Base-by-base conservation (phyloP, 2,888 invertebrate genomes). In the Deladenus siricidicola region DNA sequence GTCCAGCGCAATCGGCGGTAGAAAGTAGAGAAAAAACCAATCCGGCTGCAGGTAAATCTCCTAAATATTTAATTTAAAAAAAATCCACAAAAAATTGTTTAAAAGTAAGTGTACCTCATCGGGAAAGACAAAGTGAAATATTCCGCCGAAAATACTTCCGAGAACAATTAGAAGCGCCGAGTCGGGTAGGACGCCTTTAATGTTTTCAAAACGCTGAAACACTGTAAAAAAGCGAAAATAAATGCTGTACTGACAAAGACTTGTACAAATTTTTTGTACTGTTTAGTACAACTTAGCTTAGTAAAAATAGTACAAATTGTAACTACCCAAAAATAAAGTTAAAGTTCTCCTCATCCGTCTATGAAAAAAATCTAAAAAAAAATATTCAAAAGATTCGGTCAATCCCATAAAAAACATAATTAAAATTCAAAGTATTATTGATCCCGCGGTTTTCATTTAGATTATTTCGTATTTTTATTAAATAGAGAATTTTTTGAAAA, bases 1-100 rank as follows among this genome's bases (percentile, higher is more conserved):
- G 80, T 96, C 96, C 76, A 96, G 84, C 71, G 96, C 94, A 75
- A 96, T 96, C 43, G 96, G 96, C 45, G 96, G 96, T 76, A 96
- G 84, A 88, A 93, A 90, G 81, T 90, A 93, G 68, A 94, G 86
- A 84, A 94, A 96, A 85, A 96, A 96, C 24, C 61, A 64, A 49
- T 64, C 60, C 3, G 64, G 64, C 24, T 58, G 47, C 30, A 64
- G 19, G 24, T 58, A 64, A 23, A 64, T 57, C 43, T 64, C 64
- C 61, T 64, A 19, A 52, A 60, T 4, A 42, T 6, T 45, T 26
- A 56, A n/a, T 19, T 19, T 26, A 44, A 14, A 30, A 45, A 24
- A 43, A 45, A 24, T 26, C 4, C 29, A 48, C 21, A 4, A 50
- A 50, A 8, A 23, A 21, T 14, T 6, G 10, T 6, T 45, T 45